These are phyloP conservation scores for Carcharodon carcharias DNA, from an alignment of 2,797 vertebrate species.

Conservation along the genomic window DNA sequence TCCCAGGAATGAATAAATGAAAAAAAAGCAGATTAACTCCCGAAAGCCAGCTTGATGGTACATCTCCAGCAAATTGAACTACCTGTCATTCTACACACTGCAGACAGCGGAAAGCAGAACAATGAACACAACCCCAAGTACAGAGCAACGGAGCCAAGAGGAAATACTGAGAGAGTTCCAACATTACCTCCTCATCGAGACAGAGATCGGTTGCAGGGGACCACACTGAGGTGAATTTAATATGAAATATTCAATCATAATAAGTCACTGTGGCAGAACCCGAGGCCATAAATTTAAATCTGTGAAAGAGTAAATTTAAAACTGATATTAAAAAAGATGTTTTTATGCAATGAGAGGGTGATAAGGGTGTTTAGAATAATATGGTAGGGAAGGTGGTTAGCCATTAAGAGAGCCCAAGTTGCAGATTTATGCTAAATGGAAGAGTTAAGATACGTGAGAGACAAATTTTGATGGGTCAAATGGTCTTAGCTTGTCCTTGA, in stretches of 20 bases:
- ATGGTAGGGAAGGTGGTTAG: background rate
- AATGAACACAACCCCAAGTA: background rate
- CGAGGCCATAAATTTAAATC: background rate
- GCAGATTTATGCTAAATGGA: background rate
- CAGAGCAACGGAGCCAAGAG: background rate
- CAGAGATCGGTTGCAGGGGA: background rate
- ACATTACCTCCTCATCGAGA: background rate
- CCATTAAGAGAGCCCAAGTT: background rate
- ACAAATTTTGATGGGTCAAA: background rate
- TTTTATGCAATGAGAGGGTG: background rate
- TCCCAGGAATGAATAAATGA: too few species aligned
- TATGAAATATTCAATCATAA: background rate
- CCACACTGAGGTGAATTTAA: background rate
- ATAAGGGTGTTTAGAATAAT: background rate
- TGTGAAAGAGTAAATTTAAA: background rate
- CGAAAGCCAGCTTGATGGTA: background rate
- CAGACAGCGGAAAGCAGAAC: background rate
- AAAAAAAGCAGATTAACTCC: background rate
- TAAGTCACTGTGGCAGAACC: background rate
- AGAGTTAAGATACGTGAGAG: background rate
- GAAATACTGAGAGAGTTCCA: background rate
- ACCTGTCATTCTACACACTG: background rate
- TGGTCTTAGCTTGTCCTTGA: background rate
- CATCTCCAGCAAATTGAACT: background rate
- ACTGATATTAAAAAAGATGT: background rate